Base-by-base conservation (phyloP, 2,113 vertebrate genomes). In the Myotis yumanensis region DNA sequence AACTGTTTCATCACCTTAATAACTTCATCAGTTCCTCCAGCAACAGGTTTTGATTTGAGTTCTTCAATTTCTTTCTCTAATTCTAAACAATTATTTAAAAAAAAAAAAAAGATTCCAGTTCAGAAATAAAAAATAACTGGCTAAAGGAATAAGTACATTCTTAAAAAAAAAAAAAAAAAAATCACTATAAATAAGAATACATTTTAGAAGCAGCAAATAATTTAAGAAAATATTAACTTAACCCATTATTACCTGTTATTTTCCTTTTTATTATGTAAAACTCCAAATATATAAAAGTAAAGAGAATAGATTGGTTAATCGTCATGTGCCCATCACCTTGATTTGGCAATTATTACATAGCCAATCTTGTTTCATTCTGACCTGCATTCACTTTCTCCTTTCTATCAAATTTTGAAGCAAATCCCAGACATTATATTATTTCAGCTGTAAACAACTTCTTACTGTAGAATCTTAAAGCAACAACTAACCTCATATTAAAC, bases 31-130 rank as follows among this genome's bases (percentile, higher is more conserved):
- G 98, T 96, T 96, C 98, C 98, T 97, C 94, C 98, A 97, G 94
- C 37, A 95, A 96, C 92, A 93, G 97, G 95, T 96, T 98, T 98
- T 88, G 98, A 97, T 97, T 98, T 99, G 16, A 99, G 93, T 80
- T 98, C 97, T 97, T 98, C 98, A 93, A 99, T 97, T 97, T 99
- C 99, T 95, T 99, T 99, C 96, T 99, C 99, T 92, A 99, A 97
- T 97, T 99, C 99, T 99, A 98, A 86, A 97, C 52, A 94, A 83
- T 75, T 51, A 87, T 71, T 72, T 32, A 85, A 40, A 93, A 62
- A 81, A 90, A 91, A 85, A 62, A 68, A 81, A 90, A 92, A 82
- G 10, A 93, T 64, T 82, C 23, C 35, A 87, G 46, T 89, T 96
- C 12, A 96, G 59, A 96, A 95, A 93, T 64, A 43, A 89, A 94